These are phyloP conservation scores for Danio albolineatus DNA, from an alignment of 2,797 vertebrate genomes.

Conservation along the genomic window DNA sequence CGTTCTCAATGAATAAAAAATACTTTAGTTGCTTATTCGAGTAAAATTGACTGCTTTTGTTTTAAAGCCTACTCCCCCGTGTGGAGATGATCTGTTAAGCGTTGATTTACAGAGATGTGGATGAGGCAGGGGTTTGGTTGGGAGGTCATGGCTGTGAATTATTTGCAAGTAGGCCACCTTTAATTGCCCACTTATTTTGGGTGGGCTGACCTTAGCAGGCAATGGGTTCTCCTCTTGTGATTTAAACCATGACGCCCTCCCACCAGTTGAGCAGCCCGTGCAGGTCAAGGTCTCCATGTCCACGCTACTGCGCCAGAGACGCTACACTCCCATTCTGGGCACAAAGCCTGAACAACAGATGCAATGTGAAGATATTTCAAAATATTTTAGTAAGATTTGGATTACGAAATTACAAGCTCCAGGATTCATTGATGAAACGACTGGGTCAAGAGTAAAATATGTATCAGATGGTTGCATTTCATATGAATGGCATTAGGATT, in stretches of 20 bases:
- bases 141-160: constrained; percentile 38
- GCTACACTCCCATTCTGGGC: constrained; percentile 32
- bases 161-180: constrained; percentile 38
- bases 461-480: background rate
- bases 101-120: constrained; percentile 8
- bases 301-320: constrained; percentile 33
- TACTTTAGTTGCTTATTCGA: background rate
- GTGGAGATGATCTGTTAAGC: constrained; percentile 3
- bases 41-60: constrained; percentile 6
- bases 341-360: constrained; percentile 28
- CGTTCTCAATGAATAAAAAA: background rate
- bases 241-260: constrained; percentile 53
- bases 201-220: constrained; percentile 51
- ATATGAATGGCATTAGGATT: background rate
- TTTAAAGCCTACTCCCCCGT: background rate
- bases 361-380: constrained; percentile 30
- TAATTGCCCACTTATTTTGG: constrained; percentile 56
- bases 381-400: constrained; percentile 1
- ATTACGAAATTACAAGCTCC: constrained; percentile 19
- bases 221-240: constrained; percentile 28
- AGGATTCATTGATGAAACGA: constrained; percentile 20
- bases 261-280: constrained; percentile 8
- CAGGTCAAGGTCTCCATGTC: constrained; percentile 42
- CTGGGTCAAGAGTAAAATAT: constrained; percentile 18
- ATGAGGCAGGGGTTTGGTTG: constrained; percentile 10